Percentiles rank a stretch among this genome's conserved stretches.
These are phyloP conservation scores for human (Homo sapiens) DNA, from an alignment of 2,113 vertebrate species.

Conservation along the genomic window DNA sequence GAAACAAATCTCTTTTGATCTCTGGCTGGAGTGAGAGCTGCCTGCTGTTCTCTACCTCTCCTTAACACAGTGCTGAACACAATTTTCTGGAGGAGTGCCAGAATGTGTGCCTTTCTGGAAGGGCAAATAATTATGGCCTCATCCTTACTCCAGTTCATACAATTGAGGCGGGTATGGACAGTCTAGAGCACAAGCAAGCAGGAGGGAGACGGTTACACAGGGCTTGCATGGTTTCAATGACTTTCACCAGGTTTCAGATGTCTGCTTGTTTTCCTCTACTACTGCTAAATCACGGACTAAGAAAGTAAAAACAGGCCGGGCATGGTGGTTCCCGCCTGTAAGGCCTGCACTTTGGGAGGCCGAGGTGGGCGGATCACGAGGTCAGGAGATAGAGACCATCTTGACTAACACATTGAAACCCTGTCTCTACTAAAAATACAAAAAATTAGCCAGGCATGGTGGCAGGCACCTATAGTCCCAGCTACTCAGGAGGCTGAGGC, in stretches of 20 bases:
- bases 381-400: no score
- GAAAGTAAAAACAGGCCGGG: background rate
- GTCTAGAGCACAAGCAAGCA: background rate
- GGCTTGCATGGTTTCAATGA: background rate
- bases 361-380: no score
- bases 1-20: slow-evolving; percentile 33
- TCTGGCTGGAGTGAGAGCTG: background rate
- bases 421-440: no score
- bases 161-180: no score
- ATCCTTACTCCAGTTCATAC: background rate
- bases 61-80: background rate
- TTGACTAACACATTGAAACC: no score
- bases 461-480: no score
- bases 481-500: no score
- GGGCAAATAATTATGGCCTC: background rate
- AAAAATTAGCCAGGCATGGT: no score
- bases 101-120: background rate
- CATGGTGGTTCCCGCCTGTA: no score
- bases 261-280: slow-evolving; percentile 5
- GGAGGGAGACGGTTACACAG: background rate
- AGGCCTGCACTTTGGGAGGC: no score
- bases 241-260: background rate
- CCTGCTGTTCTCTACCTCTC: background rate
- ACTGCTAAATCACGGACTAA: background rate
- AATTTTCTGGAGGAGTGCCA: background rate